phyloP scores from a whole-genome alignment of 1,140 invertebrate species.

The Hylyphantes graminicola region DNA sequence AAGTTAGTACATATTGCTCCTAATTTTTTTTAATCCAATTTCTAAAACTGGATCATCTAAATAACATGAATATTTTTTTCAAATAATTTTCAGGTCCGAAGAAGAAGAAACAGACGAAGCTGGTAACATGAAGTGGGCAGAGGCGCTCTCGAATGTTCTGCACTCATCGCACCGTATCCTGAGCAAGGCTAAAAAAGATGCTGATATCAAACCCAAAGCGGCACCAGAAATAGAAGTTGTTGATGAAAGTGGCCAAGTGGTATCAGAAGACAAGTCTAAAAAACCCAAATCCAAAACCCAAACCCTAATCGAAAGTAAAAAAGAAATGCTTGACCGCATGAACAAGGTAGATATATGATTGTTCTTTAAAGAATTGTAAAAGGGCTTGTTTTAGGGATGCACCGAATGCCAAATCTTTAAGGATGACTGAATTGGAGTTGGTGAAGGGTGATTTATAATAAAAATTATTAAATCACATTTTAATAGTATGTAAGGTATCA shows the following conservation, averaged over 20 bases:
- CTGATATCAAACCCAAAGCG: conserved; percentile 67
- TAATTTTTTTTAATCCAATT: too few relatives aligned
- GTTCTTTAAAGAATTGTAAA: background rate
- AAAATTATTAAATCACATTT: too few relatives aligned
- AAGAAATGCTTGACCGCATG: conserved; percentile 49
- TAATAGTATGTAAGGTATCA: too few relatives aligned
- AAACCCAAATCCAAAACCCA: conserved; percentile 61
- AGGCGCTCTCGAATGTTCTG: conserved; percentile 75
- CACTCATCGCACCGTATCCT: conserved; percentile 80
- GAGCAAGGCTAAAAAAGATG: conserved; percentile 69
- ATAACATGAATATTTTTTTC: too few relatives aligned
- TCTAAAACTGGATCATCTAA: too few relatives aligned
- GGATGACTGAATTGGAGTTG: too few relatives aligned
- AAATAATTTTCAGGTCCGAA: too few relatives aligned
- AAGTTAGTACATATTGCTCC: too few relatives aligned
- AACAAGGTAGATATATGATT: conserved; percentile 67
- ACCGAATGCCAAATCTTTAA: too few relatives aligned
- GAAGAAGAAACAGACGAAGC: background rate
- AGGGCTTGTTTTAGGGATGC: too few relatives aligned
- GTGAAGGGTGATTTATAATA: too few relatives aligned
- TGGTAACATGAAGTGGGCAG: conserved; percentile 70
- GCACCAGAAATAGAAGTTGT: conserved; percentile 70
- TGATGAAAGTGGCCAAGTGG: conserved; percentile 69
- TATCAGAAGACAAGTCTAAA: conserved; percentile 46
- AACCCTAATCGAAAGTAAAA: conserved; percentile 50